A percentile compares a stretch with the other conserved stretches of the same genome.
phyloP scores from a whole-genome alignment of 2,888 invertebrate species.

The Diaprepes abbreviatus region DNA sequence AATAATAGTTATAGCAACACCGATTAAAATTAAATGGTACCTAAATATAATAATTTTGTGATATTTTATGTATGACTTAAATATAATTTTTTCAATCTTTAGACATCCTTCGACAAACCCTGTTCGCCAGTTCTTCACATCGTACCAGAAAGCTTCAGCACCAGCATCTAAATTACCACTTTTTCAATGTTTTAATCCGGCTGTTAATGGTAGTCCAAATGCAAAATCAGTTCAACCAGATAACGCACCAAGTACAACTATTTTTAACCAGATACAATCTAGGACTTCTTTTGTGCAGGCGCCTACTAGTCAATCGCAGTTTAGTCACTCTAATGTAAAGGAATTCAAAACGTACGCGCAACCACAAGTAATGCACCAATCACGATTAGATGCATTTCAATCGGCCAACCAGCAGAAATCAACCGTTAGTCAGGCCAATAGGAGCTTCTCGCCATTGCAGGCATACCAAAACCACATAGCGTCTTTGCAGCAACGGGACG shows the following conservation, averaged over 20 bases:
- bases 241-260: conserved; percentile 44
- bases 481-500: conserved; percentile 50
- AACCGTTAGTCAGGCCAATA: conserved; percentile 33
- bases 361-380: conserved; percentile 52
- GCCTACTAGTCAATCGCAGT: conserved; percentile 5
- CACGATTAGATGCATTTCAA: conserved; percentile 61
- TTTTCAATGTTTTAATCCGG: conserved; percentile 47
- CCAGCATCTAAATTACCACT: conserved; percentile 51
- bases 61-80: too few species aligned
- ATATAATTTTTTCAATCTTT: conserved; percentile 42
- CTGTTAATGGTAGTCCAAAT: conserved; percentile 19
- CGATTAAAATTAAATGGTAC: too few species aligned
- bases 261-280: conserved; percentile 38
- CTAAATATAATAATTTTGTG: too few species aligned
- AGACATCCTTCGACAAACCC: conserved; percentile 58
- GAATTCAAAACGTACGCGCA: conserved; percentile 5
- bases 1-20: too few species aligned
- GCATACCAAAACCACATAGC: conserved; percentile 61
- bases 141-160: conserved; percentile 52
- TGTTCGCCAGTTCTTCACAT: conserved; percentile 58
- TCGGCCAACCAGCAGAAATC: conserved; percentile 34
- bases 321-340: not conserved
- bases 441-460: conserved; percentile 61
- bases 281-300: not conserved
- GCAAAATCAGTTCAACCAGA: conserved; percentile 46